phyloP scores from a whole-genome alignment of 2,797 vertebrate genomes.

The Karalla daura region DNA sequence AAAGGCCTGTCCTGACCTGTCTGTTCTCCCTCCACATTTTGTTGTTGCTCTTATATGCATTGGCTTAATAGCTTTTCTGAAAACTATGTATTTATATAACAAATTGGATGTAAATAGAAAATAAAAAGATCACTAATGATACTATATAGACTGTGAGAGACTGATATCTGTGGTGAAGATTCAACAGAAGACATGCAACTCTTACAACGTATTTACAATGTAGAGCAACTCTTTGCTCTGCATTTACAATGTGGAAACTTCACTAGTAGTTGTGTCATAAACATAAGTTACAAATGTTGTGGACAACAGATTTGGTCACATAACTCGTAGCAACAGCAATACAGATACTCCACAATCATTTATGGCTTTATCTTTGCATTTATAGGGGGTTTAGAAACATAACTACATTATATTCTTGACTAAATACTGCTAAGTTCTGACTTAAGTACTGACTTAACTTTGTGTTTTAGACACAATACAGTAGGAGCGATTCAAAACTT shows the following conservation, averaged over 20 bases:
- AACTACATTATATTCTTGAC: no score
- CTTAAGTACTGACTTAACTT: no score
- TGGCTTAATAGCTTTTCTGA: slow-evolving; percentile 91
- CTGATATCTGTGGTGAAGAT: slow-evolving; percentile 2
- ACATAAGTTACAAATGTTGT: neutral
- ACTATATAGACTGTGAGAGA: slow-evolving; percentile 6
- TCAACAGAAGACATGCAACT: neutral
- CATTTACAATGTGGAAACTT: neutral
- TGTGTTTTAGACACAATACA: no score
- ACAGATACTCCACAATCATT: no score
- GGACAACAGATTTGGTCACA: neutral
- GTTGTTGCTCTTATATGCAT: slow-evolving; percentile 89
- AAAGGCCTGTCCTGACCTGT: neutral
- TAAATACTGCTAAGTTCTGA: no score
- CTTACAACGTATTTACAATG: neutral
- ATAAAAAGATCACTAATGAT: slow-evolving; percentile 87
- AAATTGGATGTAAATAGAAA: slow-evolving; percentile 98
- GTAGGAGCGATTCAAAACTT: no score
- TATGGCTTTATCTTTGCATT: no score
- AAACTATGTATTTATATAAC: slow-evolving; percentile 98
- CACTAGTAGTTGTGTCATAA: neutral
- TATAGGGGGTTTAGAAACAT: no score
- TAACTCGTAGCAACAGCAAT: no score
- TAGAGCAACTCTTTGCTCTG: neutral
- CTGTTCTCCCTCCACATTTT: slow-evolving; percentile 59